These are phyloP conservation scores for Graptemys geographica DNA, from an alignment of 2,797 vertebrate species.

Conservation along the genomic window DNA sequence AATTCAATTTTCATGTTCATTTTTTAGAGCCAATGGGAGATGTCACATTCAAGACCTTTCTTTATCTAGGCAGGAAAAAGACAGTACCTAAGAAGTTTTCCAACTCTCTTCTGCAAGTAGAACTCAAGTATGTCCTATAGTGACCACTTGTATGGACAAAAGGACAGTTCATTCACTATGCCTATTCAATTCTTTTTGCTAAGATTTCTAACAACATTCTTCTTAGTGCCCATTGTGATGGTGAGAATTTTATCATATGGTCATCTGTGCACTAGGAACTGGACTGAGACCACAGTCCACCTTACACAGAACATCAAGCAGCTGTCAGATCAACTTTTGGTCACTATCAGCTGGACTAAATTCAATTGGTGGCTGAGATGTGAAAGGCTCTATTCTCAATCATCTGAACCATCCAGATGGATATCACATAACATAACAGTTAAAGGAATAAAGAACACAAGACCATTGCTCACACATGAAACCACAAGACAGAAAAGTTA, in stretches of 20 bases:
- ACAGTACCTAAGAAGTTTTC: not conserved
- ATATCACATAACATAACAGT: not conserved
- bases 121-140: not conserved
- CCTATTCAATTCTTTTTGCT: not conserved
- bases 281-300: not conserved
- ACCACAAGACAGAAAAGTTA: slow-evolving; percentile 2
- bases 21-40: not conserved
- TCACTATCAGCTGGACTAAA: not conserved
- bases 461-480: slow-evolving; percentile 22
- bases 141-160: not conserved
- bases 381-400: slow-evolving; percentile 10
- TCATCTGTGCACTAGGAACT: not conserved
- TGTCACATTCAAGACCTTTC: not conserved
- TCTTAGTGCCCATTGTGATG: slow-evolving; percentile 15
- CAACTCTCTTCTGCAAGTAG: not conserved
- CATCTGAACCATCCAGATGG: not conserved
- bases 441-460: not conserved
- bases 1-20: not conserved
- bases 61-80: not conserved
- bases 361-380: not conserved
- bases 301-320: not conserved
- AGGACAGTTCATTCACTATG: not conserved
- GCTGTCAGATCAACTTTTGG: not conserved
- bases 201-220: not conserved
- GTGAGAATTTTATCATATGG: not conserved